Evolutionary conservation across 2,888 invertebrate species (phyloP).

Genomic region (Eupithecia tripunctaria): DNA sequence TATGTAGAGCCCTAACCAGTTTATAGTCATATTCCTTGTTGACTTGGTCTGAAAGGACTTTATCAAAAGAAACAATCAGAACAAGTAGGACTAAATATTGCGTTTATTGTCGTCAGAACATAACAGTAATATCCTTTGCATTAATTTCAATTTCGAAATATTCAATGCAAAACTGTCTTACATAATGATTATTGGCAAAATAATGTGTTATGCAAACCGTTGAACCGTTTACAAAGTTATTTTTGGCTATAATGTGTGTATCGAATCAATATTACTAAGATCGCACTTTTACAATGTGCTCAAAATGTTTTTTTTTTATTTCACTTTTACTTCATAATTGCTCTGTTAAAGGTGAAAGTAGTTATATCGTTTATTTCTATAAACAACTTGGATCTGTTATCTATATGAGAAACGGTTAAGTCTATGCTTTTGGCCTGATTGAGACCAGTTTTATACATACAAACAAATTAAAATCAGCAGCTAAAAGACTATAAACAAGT

Average conservation of each 20-base stretch:
- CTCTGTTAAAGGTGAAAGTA: constrained; percentile 1
- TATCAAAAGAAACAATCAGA: not conserved
- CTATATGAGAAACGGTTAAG: not conserved
- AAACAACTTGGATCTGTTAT: not conserved
- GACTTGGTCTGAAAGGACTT: not conserved
- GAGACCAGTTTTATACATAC: not conserved
- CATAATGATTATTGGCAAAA: constrained; percentile 40
- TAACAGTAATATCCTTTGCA: constrained; percentile 26
- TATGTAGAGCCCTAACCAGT: not conserved
- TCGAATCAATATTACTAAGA: not conserved
- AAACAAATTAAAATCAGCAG: constrained; percentile 8
- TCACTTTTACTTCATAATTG: not conserved
- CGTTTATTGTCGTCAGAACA: constrained; percentile 30
- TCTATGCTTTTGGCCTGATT: not conserved
- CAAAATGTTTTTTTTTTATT: not conserved
- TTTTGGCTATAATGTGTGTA: not conserved
- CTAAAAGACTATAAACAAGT: not conserved
- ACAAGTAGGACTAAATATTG: not conserved
- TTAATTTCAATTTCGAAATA: constrained; percentile 9
- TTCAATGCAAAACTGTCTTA: constrained; percentile 26
- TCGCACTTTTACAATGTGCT: not conserved
- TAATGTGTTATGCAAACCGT: constrained; percentile 49
- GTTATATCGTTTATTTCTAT: not conserved
- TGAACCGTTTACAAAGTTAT: constrained; percentile 32
- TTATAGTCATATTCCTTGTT: not conserved